These are phyloP conservation scores for Protaetia brevitarsis DNA, from an alignment of 1,140 invertebrate species.

Conservation along the genomic window DNA sequence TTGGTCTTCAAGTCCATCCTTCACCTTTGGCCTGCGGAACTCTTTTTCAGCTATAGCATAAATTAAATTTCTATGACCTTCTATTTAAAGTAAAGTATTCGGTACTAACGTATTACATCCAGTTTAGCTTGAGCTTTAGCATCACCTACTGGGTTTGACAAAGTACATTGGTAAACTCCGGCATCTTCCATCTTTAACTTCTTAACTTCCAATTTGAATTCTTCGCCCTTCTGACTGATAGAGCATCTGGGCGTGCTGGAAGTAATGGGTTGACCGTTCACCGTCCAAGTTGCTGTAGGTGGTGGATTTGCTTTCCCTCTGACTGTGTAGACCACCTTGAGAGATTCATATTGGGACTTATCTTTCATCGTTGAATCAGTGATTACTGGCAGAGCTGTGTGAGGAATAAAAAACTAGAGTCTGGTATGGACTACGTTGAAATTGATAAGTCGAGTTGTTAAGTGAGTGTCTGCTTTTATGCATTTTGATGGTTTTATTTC, in stretches of 20 bases:
- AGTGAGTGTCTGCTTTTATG: too few relatives aligned
- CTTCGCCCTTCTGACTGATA: slow-evolving; percentile 66
- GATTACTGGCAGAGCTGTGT: slow-evolving; percentile 58
- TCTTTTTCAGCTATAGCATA: slow-evolving; percentile 61
- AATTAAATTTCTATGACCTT: slow-evolving; percentile 3
- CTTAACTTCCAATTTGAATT: slow-evolving; percentile 67
- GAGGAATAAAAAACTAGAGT: too few relatives aligned
- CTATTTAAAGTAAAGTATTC: neutral
- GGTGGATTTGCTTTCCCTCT: slow-evolving; percentile 69
- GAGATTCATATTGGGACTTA: slow-evolving; percentile 70
- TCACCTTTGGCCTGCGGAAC: slow-evolving; percentile 72
- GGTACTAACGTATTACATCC: slow-evolving; percentile 65
- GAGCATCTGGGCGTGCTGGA: slow-evolving; percentile 53
- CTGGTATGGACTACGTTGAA: too few relatives aligned
- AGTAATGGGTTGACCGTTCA: slow-evolving; percentile 66
- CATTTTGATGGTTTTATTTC: neutral
- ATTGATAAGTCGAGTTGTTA: too few relatives aligned
- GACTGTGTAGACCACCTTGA: slow-evolving; percentile 69
- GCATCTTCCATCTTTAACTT: slow-evolving; percentile 68
- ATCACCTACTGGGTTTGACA: slow-evolving; percentile 75
- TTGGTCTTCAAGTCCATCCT: slow-evolving; percentile 59
- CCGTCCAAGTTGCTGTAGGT: slow-evolving; percentile 74
- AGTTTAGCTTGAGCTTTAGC: slow-evolving; percentile 66
- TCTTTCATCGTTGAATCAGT: slow-evolving; percentile 70
- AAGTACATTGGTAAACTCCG: slow-evolving; percentile 71